Evolutionary conservation across 2,888 invertebrate species (phyloP).

Genomic region (Drosophila infuscata): DNA sequence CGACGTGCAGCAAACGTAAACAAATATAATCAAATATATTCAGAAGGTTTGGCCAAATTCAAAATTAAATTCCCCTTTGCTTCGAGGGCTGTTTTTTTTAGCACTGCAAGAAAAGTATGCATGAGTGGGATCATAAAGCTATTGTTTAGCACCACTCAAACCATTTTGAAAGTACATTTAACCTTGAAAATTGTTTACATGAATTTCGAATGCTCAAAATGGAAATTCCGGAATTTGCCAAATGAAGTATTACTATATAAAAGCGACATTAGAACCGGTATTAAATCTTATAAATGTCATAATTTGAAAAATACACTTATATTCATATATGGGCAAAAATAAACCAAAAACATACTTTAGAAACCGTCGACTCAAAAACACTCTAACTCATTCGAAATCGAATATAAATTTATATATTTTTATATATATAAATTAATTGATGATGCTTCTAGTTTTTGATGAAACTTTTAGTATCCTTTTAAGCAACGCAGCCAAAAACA

Average conservation of each 20-base stretch:
- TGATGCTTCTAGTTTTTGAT: not conserved
- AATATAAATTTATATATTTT: not conserved
- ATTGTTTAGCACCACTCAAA: not conserved
- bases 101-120: not conserved
- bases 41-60: not conserved
- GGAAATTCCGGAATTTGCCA: not conserved
- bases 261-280: not conserved
- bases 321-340: not conserved
- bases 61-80: not conserved
- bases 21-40: not conserved
- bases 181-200: not conserved
- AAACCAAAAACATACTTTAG: not conserved
- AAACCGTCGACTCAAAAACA: not conserved
- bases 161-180: not conserved
- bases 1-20: not conserved
- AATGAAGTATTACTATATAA: not conserved
- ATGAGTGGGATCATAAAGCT: not conserved
- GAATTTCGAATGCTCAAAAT: not conserved
- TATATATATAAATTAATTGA: not conserved
- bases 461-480: not conserved
- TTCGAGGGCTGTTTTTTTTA: not conserved
- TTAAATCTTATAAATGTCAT: not conserved
- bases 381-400: not conserved
- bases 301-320: not conserved
- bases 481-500: not conserved